Evolutionary conservation across 2,888 invertebrate genomes (phyloP).

Genomic region (Pollenia angustigena): DNA sequence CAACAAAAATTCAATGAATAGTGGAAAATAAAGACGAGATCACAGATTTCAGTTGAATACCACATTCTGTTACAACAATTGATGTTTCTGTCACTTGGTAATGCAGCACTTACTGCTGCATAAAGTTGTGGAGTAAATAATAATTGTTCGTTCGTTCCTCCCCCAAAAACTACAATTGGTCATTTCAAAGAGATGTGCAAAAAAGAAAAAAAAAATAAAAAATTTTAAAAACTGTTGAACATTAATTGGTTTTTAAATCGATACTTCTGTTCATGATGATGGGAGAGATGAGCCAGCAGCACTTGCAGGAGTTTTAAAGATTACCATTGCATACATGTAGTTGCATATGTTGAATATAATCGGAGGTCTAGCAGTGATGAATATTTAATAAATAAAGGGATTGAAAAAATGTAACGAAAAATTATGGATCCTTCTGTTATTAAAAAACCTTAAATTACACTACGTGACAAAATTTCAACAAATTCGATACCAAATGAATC

Average conservation of each 20-base stretch:
- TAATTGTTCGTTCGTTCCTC: background rate
- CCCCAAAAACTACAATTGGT: slow-evolving; percentile 24
- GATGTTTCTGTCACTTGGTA: background rate
- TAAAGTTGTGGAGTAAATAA: slow-evolving; percentile 19
- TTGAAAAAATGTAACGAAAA: background rate
- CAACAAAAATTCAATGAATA: slow-evolving; percentile 22
- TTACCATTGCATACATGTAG: slow-evolving; percentile 1
- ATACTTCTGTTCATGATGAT: slow-evolving; percentile 65
- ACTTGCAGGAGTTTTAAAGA: background rate
- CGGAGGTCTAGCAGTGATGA: slow-evolving; percentile 49
- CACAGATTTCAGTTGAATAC: slow-evolving; percentile 42
- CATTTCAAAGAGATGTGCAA: slow-evolving; percentile 33
- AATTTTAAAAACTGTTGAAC: slow-evolving; percentile 68
- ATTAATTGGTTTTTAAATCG: slow-evolving; percentile 77
- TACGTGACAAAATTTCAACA: no score
- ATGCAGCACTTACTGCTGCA: background rate
- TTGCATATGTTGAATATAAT: slow-evolving; percentile 42
- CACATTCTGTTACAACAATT: slow-evolving; percentile 34
- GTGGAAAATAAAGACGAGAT: slow-evolving; percentile 17
- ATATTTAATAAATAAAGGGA: slow-evolving; percentile 67
- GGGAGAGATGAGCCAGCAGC: background rate
- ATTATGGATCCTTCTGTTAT: no score
- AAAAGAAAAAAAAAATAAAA: no score
- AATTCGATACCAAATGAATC: no score
- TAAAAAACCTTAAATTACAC: no score